Base-by-base conservation (phyloP, 1,140 invertebrate genomes). In the Drosophila bifasciata region DNA sequence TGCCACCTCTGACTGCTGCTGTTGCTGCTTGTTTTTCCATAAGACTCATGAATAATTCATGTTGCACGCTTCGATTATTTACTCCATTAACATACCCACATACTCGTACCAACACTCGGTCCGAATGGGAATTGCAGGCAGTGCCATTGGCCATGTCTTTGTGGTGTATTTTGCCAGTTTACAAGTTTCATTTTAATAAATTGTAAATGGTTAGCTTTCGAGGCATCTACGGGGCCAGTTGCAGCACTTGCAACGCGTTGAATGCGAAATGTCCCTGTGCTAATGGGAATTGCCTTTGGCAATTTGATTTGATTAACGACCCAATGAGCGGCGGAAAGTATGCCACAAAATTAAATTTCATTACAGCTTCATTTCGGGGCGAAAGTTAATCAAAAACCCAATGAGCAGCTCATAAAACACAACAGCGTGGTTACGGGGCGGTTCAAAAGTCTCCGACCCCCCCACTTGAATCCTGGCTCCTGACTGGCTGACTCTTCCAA, bases 371-470 rank as follows among this genome's bases (percentile, higher is more conserved):
- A 90, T 88, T 88, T 79, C 51, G 60, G 74, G 25, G 16, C 55
- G n/a, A 61, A 85, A 89, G 77, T 85, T 90, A 90, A 90, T 90
- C 88, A 90, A 88, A 88, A 88, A 69, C 84, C 72, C 83, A 83
- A 88, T 83, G 83, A 88, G 83, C 63, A 88, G 75, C 75, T 88
- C 75, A 70, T 86, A 86, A 86, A 83, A 88, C 53, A 57, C 66
- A 64, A 73, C 67, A 44, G 55, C 40, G 45, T 60, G 16, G 60
- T 13, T 13, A 1, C 9, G 11, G 32, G 13, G 32, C 9, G 32
- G 3, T 13, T 32, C 28, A 16, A n/a, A n/a, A 11, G 7, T 23
- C 23, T 15, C 23, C 46, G 1, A 19, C 41, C 5, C 9, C 59
- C 19, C 7, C 58, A 2, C 58, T 13, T 36, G 32, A 4, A 13